Percentiles rank a stretch among this genome's conserved stretches.
Conservation (phyloP, 2,888 invertebrate genomes). For the Trichopria drosophilae region DNA sequence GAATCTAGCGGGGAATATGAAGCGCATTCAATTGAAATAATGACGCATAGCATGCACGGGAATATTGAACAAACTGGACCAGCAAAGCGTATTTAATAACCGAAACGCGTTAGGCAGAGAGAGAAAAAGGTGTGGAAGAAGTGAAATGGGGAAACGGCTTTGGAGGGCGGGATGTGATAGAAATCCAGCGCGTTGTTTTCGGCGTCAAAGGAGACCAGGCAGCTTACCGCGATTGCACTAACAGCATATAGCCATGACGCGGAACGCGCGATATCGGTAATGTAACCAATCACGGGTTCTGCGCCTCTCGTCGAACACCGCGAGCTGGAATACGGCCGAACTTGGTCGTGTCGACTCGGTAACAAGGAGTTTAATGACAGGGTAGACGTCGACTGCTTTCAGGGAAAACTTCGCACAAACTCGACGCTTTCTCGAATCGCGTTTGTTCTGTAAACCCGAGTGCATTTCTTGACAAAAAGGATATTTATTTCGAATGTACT, state of each 20-base stretch:
- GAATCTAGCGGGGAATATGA: too few species aligned
- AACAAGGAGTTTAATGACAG: slow-evolving; percentile 58
- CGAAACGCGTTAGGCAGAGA: too few species aligned
- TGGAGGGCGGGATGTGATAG: too few species aligned
- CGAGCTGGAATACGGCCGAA: slow-evolving; percentile 33
- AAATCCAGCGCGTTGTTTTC: slow-evolving; percentile 47
- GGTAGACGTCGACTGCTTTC: slow-evolving; percentile 49
- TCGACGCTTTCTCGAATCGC: slow-evolving; percentile 23
- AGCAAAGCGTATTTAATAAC: too few species aligned
- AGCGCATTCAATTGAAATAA: too few species aligned
- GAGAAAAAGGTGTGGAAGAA: too few species aligned
- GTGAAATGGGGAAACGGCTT: too few species aligned
- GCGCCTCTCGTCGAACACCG: slow-evolving; percentile 33
- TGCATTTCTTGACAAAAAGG: too few species aligned
- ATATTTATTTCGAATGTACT: too few species aligned
- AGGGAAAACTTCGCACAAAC: slow-evolving; percentile 37
- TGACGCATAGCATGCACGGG: too few species aligned
- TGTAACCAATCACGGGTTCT: slow-evolving; percentile 56
- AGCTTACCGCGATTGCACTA: slow-evolving; percentile 54
- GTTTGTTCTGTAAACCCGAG: too few species aligned
- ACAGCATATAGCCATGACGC: slow-evolving; percentile 52
- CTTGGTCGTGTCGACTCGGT: slow-evolving; percentile 33
- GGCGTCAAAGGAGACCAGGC: slow-evolving; percentile 42
- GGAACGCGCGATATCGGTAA: slow-evolving; percentile 58
- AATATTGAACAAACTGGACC: too few species aligned